These are phyloP conservation scores for Molossus alvarezi DNA, from an alignment of 2,797 vertebrate species.

Conservation along the genomic window DNA sequence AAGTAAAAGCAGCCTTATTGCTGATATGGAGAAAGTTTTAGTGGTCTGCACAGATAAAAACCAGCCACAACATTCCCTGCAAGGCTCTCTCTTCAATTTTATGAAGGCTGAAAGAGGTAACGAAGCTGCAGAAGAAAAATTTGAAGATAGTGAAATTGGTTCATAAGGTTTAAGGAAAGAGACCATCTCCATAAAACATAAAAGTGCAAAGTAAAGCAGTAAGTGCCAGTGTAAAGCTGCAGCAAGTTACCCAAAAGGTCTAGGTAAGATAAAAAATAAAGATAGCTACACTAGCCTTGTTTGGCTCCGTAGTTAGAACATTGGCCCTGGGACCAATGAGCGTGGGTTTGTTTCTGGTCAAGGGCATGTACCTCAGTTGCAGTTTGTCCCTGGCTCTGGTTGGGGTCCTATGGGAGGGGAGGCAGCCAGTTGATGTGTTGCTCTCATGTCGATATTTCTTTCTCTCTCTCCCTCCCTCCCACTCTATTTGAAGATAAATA, in stretches of 20 bases:
- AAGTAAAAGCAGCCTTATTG: not conserved
- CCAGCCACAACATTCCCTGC: not conserved
- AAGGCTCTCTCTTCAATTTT: not conserved
- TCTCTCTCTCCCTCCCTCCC: no score
- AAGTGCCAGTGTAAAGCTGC: not conserved
- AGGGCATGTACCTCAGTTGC: no score
- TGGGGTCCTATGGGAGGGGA: no score
- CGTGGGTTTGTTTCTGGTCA: no score
- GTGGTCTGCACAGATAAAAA: not conserved
- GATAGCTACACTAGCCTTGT: no score
- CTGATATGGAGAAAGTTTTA: not conserved
- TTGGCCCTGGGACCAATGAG: no score
- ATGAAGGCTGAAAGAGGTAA: not conserved
- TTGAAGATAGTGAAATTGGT: not conserved
- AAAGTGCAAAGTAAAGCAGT: not conserved
- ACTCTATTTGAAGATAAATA: no score
- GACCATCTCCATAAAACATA: not conserved
- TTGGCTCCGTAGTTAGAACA: no score
- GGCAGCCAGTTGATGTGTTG: no score
- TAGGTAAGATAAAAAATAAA: not conserved
- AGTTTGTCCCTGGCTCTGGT: no score
- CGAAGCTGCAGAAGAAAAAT: not conserved
- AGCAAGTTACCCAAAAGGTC: not conserved
- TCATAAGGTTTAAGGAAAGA: not conserved
- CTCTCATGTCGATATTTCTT: no score